Base-by-base conservation (phyloP, 2,113 vertebrate species). In the Echinops telfairi region DNA sequence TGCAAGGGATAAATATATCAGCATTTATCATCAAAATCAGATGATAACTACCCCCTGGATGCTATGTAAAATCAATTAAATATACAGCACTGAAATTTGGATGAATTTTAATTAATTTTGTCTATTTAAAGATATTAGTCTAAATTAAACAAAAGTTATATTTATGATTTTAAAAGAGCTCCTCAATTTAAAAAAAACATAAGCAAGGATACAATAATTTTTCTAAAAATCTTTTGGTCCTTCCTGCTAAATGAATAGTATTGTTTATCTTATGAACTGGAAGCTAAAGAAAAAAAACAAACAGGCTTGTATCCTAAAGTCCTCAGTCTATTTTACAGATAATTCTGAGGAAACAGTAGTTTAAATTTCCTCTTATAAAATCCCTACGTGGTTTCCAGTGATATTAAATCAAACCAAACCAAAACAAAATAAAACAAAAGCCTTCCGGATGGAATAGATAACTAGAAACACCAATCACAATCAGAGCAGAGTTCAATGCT, bases 221-320 rank as follows among this genome's bases (percentile, higher is more conserved):
- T 95, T 94, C 60, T 71, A 17, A 71, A 84, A 73, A 83, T 4
- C 3, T 71, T 22, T 53, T 85, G 79, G 1, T 15, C n/a, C 79
- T 33, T 57, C 58, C 3, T 70, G 11, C 68, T 94, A 68, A 76
- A 33, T 83, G 43, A 87, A 70, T 89, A 86, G 62, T 85, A 85
- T 40, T 88, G 15, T 94, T 91, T 95, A 68, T 9, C 64, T 75
- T 47, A 58, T 0, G 89, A 11, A 90, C 84, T 9, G 38, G 38
- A 81, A 92, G 76, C 0, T 29, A 20, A 71, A 38, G 17, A 73
- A 91, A 89, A 82, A 29, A 16, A 2, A 84, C 80, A 81, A 60
- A 0, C 7, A 78, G 4, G 1, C 29, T 77, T 93, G 89, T 91
- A 60, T 89, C 66, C 83, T 83, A 73, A 92, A 80, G 43, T 86